A percentile compares a stretch with the other conserved stretches of the same genome.
phyloP scores from a whole-genome alignment of 2,113 vertebrate species.

The Myotis brandtii region DNA sequence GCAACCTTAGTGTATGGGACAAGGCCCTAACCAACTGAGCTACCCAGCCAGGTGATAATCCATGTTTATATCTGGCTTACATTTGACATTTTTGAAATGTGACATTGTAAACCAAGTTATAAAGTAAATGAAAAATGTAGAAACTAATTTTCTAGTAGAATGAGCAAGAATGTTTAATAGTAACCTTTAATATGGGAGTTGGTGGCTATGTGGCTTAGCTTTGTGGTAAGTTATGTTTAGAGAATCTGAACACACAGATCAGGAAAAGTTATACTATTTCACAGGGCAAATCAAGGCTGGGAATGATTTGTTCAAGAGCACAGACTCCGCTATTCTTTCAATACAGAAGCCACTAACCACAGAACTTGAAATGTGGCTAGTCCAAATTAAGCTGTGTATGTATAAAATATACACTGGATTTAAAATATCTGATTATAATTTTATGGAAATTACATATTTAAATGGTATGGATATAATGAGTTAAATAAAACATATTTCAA shows the following conservation, averaged over 20 bases:
- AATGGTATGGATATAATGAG: neutral
- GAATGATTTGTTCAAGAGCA: neutral
- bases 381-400: neutral
- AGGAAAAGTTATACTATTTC: conserved; percentile 2
- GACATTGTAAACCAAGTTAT: conserved; percentile 20
- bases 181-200: neutral
- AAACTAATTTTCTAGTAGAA: conserved; percentile 26
- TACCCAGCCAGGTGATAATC: neutral
- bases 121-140: neutral
- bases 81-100: conserved; percentile 19
- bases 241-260: neutral
- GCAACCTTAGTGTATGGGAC: neutral
- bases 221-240: neutral
- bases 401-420: neutral
- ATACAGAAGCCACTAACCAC: neutral
- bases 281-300: neutral
- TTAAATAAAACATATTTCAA: neutral
- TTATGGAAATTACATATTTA: neutral
- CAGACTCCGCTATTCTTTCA: neutral
- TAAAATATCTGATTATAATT: conserved; percentile 12
- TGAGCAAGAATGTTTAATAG: neutral
- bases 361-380: neutral
- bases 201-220: neutral
- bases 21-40: neutral
- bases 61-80: neutral